These are phyloP conservation scores for Drosophila rellima DNA, from an alignment of 2,888 invertebrate genomes.

Conservation along the genomic window DNA sequence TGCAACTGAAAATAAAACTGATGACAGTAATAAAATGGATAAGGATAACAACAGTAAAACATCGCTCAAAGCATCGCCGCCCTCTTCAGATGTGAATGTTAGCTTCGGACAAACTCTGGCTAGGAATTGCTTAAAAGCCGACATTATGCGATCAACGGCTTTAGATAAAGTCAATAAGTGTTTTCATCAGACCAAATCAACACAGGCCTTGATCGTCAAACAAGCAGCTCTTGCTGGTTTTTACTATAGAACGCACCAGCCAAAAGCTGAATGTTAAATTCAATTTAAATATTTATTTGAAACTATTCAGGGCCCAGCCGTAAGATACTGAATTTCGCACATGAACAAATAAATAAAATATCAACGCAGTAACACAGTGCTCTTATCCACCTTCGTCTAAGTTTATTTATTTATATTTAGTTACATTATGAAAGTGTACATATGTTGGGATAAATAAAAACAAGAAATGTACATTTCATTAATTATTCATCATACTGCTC, in stretches of 20 bases:
- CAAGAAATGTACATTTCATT: too few relatives aligned
- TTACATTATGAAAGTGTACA: too few relatives aligned
- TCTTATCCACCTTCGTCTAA: too few relatives aligned
- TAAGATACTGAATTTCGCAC: too few relatives aligned
- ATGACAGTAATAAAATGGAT: background rate
- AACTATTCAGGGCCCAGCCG: too few relatives aligned
- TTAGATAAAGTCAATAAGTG: background rate
- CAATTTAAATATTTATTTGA: background rate
- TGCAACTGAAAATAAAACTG: background rate
- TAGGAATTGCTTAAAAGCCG: background rate
- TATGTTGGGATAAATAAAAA: too few relatives aligned
- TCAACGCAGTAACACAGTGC: too few relatives aligned
- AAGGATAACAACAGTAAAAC: background rate
- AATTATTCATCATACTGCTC: too few relatives aligned
- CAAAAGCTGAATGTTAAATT: background rate
- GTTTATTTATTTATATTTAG: too few relatives aligned
- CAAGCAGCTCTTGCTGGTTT: slow-evolving; percentile 10
- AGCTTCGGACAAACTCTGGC: background rate
- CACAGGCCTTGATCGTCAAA: background rate
- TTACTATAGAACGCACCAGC: background rate
- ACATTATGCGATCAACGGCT: background rate
- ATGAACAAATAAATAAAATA: too few relatives aligned
- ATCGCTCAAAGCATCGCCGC: background rate
- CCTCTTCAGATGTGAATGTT: background rate
- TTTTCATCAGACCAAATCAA: background rate